These are phyloP conservation scores for Apis mellifera DNA, from an alignment of 1,140 invertebrate species.

Conservation along the genomic window Amel_HAv3.1 CM009931.2:24597001-24597500, in stretches of 20 bases:
- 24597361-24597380: not conserved
- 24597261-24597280: not conserved
- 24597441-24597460: not conserved
- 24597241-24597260: too few species aligned
- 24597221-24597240: not conserved
- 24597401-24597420: too few species aligned
- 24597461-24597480: not conserved
- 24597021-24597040: slow-evolving; percentile 42
- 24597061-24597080: slow-evolving; percentile 39
- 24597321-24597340: too few species aligned
- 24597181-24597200: slow-evolving; percentile 14
- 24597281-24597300: too few species aligned
- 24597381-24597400: not conserved
- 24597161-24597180: slow-evolving; percentile 13
- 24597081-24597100: slow-evolving; percentile 41
- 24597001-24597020: slow-evolving; percentile 17
- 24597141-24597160: slow-evolving; percentile 46
- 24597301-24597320: too few species aligned
- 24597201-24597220: slow-evolving; percentile 1
- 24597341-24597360: not conserved
- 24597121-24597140: slow-evolving; percentile 38
- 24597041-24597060: slow-evolving; percentile 47
- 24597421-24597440: not conserved
- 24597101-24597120: slow-evolving; percentile 45
- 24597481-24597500: slow-evolving; percentile 32